Conservation (phyloP, 2,113 vertebrate genomes). For the Anhinga rufa region DNA sequence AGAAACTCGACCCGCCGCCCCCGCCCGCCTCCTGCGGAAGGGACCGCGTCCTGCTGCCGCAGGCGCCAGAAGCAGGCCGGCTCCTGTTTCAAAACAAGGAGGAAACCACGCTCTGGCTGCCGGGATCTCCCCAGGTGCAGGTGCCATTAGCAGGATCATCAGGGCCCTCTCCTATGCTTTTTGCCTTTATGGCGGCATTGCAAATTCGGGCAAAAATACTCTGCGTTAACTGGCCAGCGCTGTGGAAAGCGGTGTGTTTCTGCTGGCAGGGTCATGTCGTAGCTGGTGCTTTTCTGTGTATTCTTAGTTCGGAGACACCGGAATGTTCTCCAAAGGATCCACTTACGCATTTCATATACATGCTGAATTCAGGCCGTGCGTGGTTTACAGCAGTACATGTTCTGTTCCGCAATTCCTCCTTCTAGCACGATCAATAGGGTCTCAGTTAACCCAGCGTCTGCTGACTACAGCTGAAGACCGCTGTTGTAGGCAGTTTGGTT, state of each 20-base stretch:
- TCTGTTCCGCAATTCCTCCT: not conserved
- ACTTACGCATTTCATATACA: fast-evolving
- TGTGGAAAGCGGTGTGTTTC: fast-evolving
- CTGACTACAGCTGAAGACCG: not conserved
- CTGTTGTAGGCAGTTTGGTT: not conserved
- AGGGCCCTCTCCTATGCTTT: not conserved
- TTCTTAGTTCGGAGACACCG: not conserved
- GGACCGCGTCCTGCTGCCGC: fast-evolving
- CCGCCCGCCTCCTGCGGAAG: not conserved
- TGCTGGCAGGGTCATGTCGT: not conserved
- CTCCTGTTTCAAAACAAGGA: not conserved
- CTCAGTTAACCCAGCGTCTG: not conserved
- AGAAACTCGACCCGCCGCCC: no score
- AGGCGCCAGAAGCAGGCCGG: fast-evolving
- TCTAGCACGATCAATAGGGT: fast-evolving
- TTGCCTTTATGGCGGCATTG: not conserved
- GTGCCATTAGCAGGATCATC: not conserved
- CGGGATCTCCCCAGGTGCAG: not conserved
- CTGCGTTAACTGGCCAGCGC: fast-evolving
- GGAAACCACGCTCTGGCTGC: fast-evolving
- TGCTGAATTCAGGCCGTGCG: not conserved
- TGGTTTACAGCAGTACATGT: not conserved
- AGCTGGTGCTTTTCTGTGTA: not conserved
- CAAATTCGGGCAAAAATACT: not conserved
- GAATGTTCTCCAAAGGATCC: not conserved